These are phyloP conservation scores for Megaustenia siamemsis DNA, from an alignment of 2,888 invertebrate genomes.

Conservation along the genomic window DNA sequence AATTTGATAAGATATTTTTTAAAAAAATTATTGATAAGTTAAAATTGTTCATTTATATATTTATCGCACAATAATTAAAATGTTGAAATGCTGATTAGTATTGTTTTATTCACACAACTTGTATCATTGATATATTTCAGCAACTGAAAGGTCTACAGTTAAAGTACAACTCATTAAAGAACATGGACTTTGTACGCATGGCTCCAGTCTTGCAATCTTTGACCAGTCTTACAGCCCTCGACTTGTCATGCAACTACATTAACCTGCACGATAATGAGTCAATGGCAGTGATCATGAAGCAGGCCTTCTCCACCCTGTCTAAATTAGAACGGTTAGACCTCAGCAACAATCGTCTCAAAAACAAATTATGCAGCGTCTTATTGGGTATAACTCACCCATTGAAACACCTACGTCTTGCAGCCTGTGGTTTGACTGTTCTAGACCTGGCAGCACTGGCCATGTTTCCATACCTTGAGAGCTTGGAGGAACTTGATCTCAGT, in stretches of 20 bases:
- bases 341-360: conserved; percentile 74
- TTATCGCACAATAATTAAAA: too few relatives aligned
- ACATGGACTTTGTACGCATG: conserved; percentile 68
- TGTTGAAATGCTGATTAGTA: too few relatives aligned
- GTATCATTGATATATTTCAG: conserved; percentile 63
- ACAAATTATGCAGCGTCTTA: conserved; percentile 67
- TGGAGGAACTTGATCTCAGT: conserved; percentile 74
- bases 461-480: conserved; percentile 22
- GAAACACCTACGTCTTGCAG: conserved; percentile 71
- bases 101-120: background rate
- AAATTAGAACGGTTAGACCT: conserved; percentile 72
- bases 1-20: too few relatives aligned
- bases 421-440: conserved; percentile 68
- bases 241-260: conserved; percentile 76
- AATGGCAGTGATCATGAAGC: conserved; percentile 61
- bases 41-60: too few relatives aligned
- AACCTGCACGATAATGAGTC: conserved; percentile 65
- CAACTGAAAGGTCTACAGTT: conserved; percentile 71
- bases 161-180: conserved; percentile 74
- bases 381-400: conserved; percentile 64
- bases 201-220: conserved; percentile 68
- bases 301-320: conserved; percentile 64
- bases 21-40: too few relatives aligned
- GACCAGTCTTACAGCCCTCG: conserved; percentile 72
- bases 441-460: conserved; percentile 63